Base-by-base conservation (phyloP, 2,113 vertebrate species). In the Prietella phreatophila region DNA sequence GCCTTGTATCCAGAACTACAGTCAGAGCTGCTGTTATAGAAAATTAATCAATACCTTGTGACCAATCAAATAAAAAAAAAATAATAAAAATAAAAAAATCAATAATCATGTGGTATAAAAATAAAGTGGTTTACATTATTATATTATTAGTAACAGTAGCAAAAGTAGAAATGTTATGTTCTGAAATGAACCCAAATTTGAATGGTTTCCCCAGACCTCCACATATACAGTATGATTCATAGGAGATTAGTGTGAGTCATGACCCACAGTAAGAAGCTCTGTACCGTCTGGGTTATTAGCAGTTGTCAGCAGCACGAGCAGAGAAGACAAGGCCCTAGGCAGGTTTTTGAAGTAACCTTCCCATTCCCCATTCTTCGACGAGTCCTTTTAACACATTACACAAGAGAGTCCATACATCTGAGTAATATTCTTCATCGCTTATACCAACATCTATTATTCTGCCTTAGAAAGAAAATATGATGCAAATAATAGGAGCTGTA, bases 251-350 rank as follows among this genome's bases (percentile, higher is more conserved):
- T 56, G 14, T 55, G 27, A 61, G n/a, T 83, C 47, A 81, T 75
- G n/a, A 30, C 55, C 75, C 55, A 80, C 56, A 30, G n/a, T 36
- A 27, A 83, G 27, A 75, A 20, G 19, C 65, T 60, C 42, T 11
- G 33, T 93, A 99, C 98, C 97, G 1, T 99, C 98, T 0, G 98
- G 98, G 91, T 99, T 99, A 91, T 99, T 99, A 88, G 98, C 97
- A 0, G 98, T 98, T 33, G 98, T 99, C 83, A 99, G 96, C 88
- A 99, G 93, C 88, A 99, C 97, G 89, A 99, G 94, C 75, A 99
- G 93, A 0, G 98, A 97, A 0, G 97, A 97, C 39, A 99, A 88
- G 0, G 98, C 95, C 58, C 91, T 94, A 0, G 96, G 95, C 87
- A 99, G 91, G 91, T 95, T 95, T 90, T 92, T 95, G 92, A 99